phyloP scores from a whole-genome alignment of 2,113 vertebrate species.

The Entomyzon cyanotis region DNA sequence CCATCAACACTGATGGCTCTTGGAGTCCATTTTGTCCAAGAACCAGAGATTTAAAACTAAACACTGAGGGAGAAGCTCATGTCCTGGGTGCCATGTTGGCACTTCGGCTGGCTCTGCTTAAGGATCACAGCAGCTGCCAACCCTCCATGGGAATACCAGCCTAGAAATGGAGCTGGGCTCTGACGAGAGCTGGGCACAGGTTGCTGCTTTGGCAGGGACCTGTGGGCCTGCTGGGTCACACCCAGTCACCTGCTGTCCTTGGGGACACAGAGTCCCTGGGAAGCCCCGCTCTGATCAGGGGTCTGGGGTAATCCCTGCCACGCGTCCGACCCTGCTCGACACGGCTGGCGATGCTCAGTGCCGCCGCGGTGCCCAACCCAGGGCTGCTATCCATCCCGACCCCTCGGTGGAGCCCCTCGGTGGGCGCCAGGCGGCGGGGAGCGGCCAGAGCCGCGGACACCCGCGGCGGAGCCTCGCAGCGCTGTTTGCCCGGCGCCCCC shows the following conservation, averaged over 20 bases:
- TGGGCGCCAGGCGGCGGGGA: background rate
- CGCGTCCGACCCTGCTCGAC: fast-evolving
- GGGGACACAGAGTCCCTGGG: background rate
- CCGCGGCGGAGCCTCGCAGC: background rate
- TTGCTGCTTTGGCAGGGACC: fast-evolving
- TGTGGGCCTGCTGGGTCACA: fast-evolving
- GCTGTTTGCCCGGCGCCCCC: background rate
- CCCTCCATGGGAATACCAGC: fast-evolving
- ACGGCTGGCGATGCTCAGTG: fast-evolving
- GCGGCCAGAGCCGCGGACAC: background rate
- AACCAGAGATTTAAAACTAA: background rate
- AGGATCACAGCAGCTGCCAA: fast-evolving
- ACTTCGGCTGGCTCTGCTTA: background rate
- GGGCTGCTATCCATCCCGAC: too few species aligned
- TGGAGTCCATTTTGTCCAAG: background rate
- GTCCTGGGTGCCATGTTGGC: background rate
- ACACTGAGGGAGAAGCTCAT: fast-evolving
- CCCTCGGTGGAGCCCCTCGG: too few species aligned
- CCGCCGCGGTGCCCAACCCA: background rate
- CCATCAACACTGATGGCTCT: fast-evolving
- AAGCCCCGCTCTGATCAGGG: background rate
- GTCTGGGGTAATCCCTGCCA: fast-evolving
- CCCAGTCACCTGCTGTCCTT: background rate
- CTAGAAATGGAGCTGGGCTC: fast-evolving
- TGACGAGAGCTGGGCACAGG: background rate